These are phyloP conservation scores for Tipula lateralis DNA, from an alignment of 2,888 invertebrate species.

Conservation along the genomic window DNA sequence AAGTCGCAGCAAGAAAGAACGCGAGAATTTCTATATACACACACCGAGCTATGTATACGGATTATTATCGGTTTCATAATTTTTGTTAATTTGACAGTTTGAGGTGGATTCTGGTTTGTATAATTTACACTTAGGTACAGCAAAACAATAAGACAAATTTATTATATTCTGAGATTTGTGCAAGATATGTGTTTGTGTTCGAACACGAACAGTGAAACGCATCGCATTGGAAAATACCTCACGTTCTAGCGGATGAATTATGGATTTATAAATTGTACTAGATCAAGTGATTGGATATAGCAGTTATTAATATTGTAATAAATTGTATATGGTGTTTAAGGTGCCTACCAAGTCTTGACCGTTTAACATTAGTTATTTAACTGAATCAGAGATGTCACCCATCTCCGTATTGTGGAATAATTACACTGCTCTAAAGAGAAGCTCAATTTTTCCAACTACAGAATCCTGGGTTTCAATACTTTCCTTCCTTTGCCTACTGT, in stretches of 20 bases:
- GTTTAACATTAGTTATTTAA: too few relatives aligned
- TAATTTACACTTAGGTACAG: not conserved
- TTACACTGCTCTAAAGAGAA: too few relatives aligned
- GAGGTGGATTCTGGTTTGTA: not conserved
- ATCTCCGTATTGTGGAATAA: too few relatives aligned
- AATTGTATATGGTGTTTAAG: too few relatives aligned
- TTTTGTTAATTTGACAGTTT: slow-evolving; percentile 29
- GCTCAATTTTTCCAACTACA: too few relatives aligned
- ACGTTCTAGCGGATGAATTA: not conserved
- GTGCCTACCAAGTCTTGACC: too few relatives aligned
- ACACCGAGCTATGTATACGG: not conserved
- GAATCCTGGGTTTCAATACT: too few relatives aligned
- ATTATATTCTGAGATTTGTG: not conserved
- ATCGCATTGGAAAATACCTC: not conserved
- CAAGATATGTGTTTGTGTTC: not conserved
- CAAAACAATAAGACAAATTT: not conserved
- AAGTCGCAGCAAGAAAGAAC: not conserved
- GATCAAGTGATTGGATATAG: not conserved
- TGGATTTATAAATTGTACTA: not conserved
- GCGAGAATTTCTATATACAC: slow-evolving; percentile 3
- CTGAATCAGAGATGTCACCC: too few relatives aligned
- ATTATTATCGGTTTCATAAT: slow-evolving; percentile 28
- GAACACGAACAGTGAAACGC: not conserved
- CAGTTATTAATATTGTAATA: too few relatives aligned
- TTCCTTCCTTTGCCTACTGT: too few relatives aligned